phyloP scores from a whole-genome alignment of 2,888 invertebrate genomes.

The Halocaridina rubra region DNA sequence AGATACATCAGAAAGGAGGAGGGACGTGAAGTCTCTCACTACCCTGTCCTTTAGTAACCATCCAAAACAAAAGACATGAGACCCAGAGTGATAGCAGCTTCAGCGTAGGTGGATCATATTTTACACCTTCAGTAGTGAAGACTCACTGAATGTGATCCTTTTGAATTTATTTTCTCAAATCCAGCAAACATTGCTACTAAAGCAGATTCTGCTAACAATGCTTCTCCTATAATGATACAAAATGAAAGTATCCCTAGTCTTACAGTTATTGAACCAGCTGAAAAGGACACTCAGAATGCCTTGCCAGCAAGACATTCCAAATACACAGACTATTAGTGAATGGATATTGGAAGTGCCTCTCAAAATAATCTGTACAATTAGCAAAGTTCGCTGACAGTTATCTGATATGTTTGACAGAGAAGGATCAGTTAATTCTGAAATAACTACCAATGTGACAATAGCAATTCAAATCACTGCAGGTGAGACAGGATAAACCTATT shows the following conservation, averaged over 20 bases:
- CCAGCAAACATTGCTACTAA: not conserved
- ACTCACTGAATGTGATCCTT: not conserved
- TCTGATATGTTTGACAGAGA: slow-evolving; percentile 40
- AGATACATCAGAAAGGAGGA: too few relatives aligned
- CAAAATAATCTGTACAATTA: not conserved
- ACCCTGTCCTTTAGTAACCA: too few relatives aligned
- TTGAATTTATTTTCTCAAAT: not conserved
- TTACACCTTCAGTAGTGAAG: not conserved
- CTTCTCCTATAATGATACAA: not conserved
- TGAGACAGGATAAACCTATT: not conserved
- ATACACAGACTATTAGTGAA: too few relatives aligned
- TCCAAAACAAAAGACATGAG: too few relatives aligned
- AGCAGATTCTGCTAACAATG: not conserved
- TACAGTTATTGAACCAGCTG: not conserved
- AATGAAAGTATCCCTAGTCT: not conserved
- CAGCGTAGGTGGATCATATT: too few relatives aligned
- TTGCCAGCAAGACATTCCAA: not conserved
- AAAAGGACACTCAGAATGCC: not conserved
- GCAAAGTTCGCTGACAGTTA: not conserved
- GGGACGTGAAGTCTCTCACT: too few relatives aligned
- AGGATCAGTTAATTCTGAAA: slow-evolving; percentile 53
- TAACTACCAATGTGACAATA: slow-evolving; percentile 49
- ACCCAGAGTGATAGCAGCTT: too few relatives aligned
- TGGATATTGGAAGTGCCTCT: not conserved
- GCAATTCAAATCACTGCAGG: slow-evolving; percentile 39